Base-by-base conservation (phyloP, 2,888 invertebrate species). In the Acrobasis suavella region DNA sequence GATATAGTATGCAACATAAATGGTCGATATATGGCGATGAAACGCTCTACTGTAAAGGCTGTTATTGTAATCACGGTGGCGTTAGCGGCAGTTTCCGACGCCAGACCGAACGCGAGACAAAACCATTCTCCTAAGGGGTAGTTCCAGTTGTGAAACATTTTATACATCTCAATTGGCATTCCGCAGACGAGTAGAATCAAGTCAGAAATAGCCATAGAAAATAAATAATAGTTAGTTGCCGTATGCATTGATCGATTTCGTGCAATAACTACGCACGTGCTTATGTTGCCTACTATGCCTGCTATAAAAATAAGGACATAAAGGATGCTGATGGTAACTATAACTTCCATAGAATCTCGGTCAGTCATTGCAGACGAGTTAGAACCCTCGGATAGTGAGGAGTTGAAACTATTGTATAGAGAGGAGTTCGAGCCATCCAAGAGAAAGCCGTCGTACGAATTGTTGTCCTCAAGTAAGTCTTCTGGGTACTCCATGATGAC, bases 1-100 rank as follows among this genome's bases (percentile, higher is more conserved):
- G 97, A 97, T 93, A 97, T 95, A 5, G 96, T 96, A 80, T 97
- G 97, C 2, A 96, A 95, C 77, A 95, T 93, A 75, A 98, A 96
- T 0, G 98, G 98, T 78, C 96, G 95, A 77, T 97, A 97, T 72
- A 97, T 97, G 7, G 97, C 97, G 49, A 97, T 95, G 81, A 97
- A 98, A 67, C 98, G 93, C 83, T 98, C 98, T 14, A 97, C 95
- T 0, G 96, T 98, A 83, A 98, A 98, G 2, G 97, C 97, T 0
- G 97, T 97, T 75, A 98, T 98, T 12, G 96, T 96, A 67, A 96
- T 86, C 1, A 98, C 97, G 0, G 97, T 97, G 0, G 97, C 96
- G 79, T 96, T 96, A 17, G 96, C 95, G 0, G 96, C 96, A n/a
- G 96, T 96, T 85, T 98, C 98, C 0, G 97, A 96, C 0, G 96